Percentiles rank a stretch among this genome's conserved stretches.
phyloP scores from a whole-genome alignment of 2,797 vertebrate species.

The Leptodon cayanensis region DNA sequence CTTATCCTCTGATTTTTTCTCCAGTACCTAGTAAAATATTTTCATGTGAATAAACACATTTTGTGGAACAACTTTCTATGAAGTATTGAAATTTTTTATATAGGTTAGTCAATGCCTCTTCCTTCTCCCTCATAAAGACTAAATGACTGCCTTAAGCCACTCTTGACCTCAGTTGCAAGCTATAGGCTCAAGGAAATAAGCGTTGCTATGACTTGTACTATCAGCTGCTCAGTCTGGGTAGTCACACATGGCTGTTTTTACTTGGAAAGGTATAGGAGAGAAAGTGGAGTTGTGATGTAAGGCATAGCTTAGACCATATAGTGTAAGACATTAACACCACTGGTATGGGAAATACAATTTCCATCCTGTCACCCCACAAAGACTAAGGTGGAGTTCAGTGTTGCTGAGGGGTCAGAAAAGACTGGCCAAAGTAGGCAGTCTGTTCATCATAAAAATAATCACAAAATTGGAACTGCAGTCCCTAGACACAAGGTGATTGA shows the following conservation, averaged over 20 bases:
- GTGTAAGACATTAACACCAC: background rate
- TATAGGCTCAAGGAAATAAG: background rate
- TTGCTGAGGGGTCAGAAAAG: background rate
- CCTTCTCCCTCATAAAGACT: background rate
- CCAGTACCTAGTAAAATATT: background rate
- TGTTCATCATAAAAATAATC: background rate
- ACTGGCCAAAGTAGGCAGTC: background rate
- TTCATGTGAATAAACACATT: background rate
- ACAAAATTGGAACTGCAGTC: background rate
- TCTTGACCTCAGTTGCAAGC: background rate
- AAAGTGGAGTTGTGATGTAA: background rate
- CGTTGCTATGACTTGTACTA: accelerated
- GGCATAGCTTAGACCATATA: background rate
- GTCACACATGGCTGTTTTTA: background rate
- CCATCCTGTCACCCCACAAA: background rate
- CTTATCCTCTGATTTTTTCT: background rate
- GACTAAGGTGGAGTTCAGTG: background rate
- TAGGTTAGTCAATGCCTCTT: background rate
- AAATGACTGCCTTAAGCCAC: background rate
- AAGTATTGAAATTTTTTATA: background rate
- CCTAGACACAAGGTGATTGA: background rate
- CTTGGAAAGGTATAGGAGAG: background rate
- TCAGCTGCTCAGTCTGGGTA: background rate
- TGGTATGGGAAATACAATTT: background rate
- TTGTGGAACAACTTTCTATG: background rate